Base-by-base conservation (phyloP, 2,113 vertebrate genomes). In the Accipiter cooperii region DNA sequence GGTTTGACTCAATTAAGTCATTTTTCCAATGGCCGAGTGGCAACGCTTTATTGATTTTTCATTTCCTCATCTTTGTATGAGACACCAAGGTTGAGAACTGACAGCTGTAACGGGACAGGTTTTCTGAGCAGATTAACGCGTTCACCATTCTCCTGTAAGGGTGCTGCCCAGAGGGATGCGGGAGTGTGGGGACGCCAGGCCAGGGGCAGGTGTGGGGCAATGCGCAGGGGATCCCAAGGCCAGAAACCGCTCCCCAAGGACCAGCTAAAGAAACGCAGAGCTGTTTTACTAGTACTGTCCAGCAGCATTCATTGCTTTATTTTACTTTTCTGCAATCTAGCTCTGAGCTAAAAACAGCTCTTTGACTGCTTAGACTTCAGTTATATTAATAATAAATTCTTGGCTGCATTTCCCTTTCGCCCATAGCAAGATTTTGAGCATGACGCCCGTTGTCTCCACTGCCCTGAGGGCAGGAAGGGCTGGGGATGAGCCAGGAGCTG, bases 121-220 rank as follows among this genome's bases (percentile, higher is more conserved):
- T 54, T 54, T 12, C 60, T 22, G 24, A 20, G 21, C 15, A 11
- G 52, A 13, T 16, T 1, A 11, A 55, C 0, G 0, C 0, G 0
- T 36, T 65, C 51, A 8, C 29, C 5, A 1, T 28, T 16, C 21
- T 65, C 31, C 58, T 2, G 0, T 38, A 12, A 24, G 34, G 69
- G 33, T 8, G 68, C 12, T 15, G 18, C 42, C 44, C 21, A 2
- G 24, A 24, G 69, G 49, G 34, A 58, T 5, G 6, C 0, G 4
- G 69, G 24, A 84, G 36, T 2, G 1, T 2, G 25, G 66, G 28
- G 57, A 40, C 1, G 2, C 34, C 0, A 2, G 52, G 52, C 0
- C 1, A 22, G 61, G 33, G 40, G 54, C 14, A 29, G 65, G 46
- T 3, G 0, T 4, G 20, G 38, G 31, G 17, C 1, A 1, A 42